A percentile compares a stretch with the other conserved stretches of the same genome.
Evolutionary conservation across 2,113 vertebrate genomes (phyloP).

Genomic region (Brienomyrus longianalis): DNA sequence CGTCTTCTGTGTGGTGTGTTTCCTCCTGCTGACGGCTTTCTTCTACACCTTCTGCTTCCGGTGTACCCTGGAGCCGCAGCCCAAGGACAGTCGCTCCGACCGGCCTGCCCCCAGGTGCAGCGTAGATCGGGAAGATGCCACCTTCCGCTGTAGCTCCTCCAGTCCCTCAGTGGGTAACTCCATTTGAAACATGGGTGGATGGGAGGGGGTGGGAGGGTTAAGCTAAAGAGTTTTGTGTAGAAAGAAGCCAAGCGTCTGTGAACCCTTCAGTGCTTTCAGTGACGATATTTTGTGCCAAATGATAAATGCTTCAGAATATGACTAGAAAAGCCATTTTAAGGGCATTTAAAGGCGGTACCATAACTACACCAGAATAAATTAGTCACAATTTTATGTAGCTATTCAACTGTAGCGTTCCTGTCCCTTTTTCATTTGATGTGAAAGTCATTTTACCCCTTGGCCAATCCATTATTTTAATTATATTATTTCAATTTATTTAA

Average conservation of each 20-base stretch:
- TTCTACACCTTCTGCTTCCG: slow-evolving; percentile 59
- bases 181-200: slow-evolving; percentile 37
- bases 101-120: slow-evolving; percentile 15
- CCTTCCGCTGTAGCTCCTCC: slow-evolving; percentile 52
- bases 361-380: background rate
- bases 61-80: slow-evolving; percentile 38
- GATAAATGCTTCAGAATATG: background rate
- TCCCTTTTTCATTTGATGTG: background rate
- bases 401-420: background rate
- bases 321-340: background rate
- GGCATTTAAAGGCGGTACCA: background rate
- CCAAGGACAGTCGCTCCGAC: slow-evolving; percentile 26
- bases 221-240: background rate
- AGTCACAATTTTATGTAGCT: background rate
- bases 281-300: background rate
- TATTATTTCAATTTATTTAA: background rate
- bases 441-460: background rate
- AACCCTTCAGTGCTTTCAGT: background rate
- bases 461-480: background rate
- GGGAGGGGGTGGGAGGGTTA: background rate
- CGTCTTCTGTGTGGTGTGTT: slow-evolving; percentile 54
- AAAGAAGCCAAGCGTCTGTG: background rate
- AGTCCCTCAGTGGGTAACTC: slow-evolving; percentile 47
- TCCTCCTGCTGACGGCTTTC: slow-evolving; percentile 55
- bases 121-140: slow-evolving; percentile 55